These are phyloP conservation scores for Sternarchorhynchus goeldii DNA, from an alignment of 2,797 vertebrate genomes.

Conservation along the genomic window DNA sequence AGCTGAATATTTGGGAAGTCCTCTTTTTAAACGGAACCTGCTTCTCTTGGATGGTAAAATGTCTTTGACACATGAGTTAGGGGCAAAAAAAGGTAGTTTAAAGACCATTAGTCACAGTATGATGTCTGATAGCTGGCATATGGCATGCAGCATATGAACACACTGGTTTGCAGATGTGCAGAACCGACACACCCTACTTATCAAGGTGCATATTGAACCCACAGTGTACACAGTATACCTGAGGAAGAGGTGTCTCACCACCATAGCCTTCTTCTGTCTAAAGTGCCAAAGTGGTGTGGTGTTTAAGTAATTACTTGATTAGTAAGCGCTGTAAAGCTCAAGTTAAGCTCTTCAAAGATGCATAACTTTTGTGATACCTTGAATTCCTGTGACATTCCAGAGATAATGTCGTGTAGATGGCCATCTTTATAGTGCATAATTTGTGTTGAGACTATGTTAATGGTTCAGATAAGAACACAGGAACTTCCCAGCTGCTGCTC, in stretches of 20 bases:
- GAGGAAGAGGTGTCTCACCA: not conserved
- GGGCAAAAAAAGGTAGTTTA: conserved; percentile 46
- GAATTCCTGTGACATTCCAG: conserved; percentile 42
- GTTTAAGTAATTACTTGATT: conserved; percentile 17
- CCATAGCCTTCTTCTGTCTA: not conserved
- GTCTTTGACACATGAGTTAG: conserved; percentile 35
- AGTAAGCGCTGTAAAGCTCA: conserved; percentile 7
- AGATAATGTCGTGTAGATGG: conserved; percentile 48
- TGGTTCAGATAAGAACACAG: conserved; percentile 47
- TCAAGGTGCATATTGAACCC: conserved; percentile 33
- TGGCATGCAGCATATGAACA: conserved; percentile 14
- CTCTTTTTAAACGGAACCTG: conserved; percentile 45
- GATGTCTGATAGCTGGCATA: conserved; percentile 29
- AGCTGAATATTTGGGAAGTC: conserved; percentile 39
- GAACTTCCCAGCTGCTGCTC: conserved; percentile 35
- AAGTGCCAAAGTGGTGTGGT: conserved; percentile 10
- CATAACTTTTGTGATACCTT: conserved; percentile 11
- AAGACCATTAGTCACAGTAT: conserved; percentile 52
- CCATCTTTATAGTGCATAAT: conserved; percentile 53
- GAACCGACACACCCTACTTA: conserved; percentile 46
- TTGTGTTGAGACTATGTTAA: conserved; percentile 53
- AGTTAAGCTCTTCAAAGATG: conserved; percentile 15
- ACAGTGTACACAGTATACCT: not conserved
- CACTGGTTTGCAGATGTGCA: conserved; percentile 57
- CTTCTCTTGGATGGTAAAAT: conserved; percentile 39